Conservation (phyloP, 2,888 invertebrate species). For the Epirrita christyi region DNA sequence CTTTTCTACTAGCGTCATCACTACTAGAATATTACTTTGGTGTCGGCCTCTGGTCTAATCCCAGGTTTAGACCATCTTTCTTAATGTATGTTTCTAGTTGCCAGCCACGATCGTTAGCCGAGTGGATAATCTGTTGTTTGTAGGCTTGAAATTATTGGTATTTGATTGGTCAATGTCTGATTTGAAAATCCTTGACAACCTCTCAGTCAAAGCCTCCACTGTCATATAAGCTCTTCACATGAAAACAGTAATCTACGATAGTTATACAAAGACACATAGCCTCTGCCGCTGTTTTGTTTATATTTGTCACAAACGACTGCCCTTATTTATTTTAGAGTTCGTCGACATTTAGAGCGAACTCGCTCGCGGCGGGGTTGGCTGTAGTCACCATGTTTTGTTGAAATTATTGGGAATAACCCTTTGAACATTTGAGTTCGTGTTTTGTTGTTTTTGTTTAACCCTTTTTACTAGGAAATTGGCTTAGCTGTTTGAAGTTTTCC, state of each 20-base stretch:
- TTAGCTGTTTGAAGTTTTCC: slow-evolving; percentile 1
- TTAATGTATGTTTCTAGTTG: no score
- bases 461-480: slow-evolving; percentile 6
- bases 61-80: no score
- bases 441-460: slow-evolving; percentile 19
- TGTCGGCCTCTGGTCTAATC: no score
- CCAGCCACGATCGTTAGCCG: no score
- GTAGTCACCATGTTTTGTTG: slow-evolving; percentile 18
- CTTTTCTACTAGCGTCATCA: no score
- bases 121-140: no score
- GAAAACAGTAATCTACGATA: slow-evolving; percentile 15
- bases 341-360: slow-evolving; percentile 58
- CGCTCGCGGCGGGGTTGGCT: slow-evolving; percentile 40
- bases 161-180: no score
- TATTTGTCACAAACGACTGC: slow-evolving; percentile 67
- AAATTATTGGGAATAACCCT: slow-evolving; percentile 14
- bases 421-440: slow-evolving; percentile 12
- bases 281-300: slow-evolving; percentile 63
- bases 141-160: no score
- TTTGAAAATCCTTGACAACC: no score
- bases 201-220: no score
- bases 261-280: slow-evolving; percentile 38
- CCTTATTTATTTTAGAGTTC: slow-evolving; percentile 75
- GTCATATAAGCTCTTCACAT: neutral
- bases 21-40: no score